phyloP scores from a whole-genome alignment of 2,888 invertebrate species.

The Escarpia spicata region DNA sequence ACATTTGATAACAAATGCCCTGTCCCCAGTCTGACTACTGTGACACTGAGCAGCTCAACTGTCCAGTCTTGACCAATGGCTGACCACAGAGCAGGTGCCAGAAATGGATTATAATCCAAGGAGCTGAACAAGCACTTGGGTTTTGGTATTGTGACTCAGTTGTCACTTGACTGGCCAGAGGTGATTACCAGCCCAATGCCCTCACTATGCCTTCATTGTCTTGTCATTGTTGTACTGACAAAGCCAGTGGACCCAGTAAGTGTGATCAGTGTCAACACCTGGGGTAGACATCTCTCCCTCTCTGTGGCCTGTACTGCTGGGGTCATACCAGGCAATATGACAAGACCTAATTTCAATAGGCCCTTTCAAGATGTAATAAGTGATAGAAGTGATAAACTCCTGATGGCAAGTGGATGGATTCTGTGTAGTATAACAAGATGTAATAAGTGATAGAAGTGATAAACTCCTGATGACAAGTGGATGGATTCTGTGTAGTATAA shows the following conservation, averaged over 20 bases:
- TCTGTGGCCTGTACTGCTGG: background rate
- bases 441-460: no score
- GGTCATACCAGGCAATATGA: background rate
- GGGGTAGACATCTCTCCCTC: background rate
- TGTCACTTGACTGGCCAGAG: background rate
- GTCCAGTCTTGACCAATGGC: background rate
- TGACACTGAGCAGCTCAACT: slow-evolving; percentile 2
- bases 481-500: no score
- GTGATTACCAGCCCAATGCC: background rate
- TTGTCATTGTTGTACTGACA: background rate
- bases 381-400: no score
- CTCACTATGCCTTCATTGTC: background rate
- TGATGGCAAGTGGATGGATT: no score
- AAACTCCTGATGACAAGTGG: no score
- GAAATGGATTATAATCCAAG: background rate
- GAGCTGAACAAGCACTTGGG: background rate
- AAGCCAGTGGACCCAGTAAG: background rate
- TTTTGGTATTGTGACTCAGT: background rate
- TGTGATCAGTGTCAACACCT: background rate
- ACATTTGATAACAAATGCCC: background rate
- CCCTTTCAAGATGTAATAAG: background rate
- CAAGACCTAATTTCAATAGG: background rate
- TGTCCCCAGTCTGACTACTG: background rate
- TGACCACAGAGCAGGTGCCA: background rate
- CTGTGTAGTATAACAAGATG: no score